Evolutionary conservation across 23 tunicate species (phyloP).

Genomic region (Ascidia mentula): DNA sequence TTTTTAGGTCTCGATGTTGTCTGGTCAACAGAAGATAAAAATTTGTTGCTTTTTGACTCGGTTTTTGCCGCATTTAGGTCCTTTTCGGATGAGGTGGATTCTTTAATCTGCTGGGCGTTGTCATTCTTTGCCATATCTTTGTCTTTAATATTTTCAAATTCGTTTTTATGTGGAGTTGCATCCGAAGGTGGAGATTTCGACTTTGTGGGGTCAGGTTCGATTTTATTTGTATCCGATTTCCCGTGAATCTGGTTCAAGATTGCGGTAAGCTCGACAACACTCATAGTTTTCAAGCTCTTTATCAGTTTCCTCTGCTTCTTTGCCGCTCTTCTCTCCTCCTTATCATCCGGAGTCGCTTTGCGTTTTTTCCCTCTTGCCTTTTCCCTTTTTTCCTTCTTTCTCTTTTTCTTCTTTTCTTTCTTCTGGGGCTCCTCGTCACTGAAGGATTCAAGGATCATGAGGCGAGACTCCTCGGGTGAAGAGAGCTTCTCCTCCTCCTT

Average conservation of each 20-base stretch:
- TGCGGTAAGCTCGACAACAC: not conserved
- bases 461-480: not conserved
- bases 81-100: too few relatives aligned
- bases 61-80: too few relatives aligned
- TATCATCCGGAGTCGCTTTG: not conserved
- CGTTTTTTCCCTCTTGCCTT: not conserved
- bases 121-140: too few relatives aligned
- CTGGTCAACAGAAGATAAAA: too few relatives aligned
- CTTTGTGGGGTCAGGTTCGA: not conserved
- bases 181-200: not conserved
- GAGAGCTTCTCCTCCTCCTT: constrained; percentile 1
- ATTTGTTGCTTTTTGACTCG: too few relatives aligned
- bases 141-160: too few relatives aligned
- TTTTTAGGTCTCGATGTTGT: too few relatives aligned
- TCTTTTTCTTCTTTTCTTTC: constrained; percentile 4
- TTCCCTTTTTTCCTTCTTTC: not conserved
- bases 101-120: too few relatives aligned
- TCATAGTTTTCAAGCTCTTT: not conserved
- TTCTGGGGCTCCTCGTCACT: not conserved
- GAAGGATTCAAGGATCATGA: not conserved
- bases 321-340: not conserved
- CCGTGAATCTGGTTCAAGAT: constrained; percentile 13
- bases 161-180: too few relatives aligned
- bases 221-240: not conserved
- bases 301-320: not conserved